Base-by-base conservation (phyloP, 2,888 invertebrate species). In the Serripes groenlandicus region DNA sequence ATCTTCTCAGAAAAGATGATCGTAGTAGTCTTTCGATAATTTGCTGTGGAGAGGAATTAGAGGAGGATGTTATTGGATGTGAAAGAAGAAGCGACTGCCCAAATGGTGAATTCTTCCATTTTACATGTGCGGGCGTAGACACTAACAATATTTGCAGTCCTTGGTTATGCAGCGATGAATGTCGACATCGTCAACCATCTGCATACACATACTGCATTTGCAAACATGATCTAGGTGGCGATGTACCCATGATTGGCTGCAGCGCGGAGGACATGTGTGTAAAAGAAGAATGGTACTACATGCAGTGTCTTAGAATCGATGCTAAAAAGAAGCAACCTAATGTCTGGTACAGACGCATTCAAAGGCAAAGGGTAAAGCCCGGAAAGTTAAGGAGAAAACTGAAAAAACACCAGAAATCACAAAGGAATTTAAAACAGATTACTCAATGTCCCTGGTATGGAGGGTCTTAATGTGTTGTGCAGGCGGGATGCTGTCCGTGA, bases 401-500 rank as follows among this genome's bases (percentile, higher is more conserved):
- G 18, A 58, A 37, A 15, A 75, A 21, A 18, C 9, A 32, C 3
- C 37, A 42, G 15, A 42, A 11, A 42, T 42, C 9, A 7, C 7
- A 42, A 42, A 42, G 42, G 81, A 80, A 28, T 49, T 58, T 11
- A 66, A 71, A 23, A 42, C 58, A 35, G 83, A 78, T 21, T 86
- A 87, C 34, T 75, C 56, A 2, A 18, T 32, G 11, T 75, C 75
- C 0, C 42, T 87, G 4, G 37, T 78, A 9, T 88, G 87, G 89
- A 74, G 5, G 86, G 87, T 11, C 49, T 88, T 1, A 89, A 89
- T 78, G n/a, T 85, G 18, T 52, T 88, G 15, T 78, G 81, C 28
- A 75, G 87, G 5, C 74, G 82, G 62, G 88, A 88, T 75, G 89
- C 88, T 7, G 86, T 88, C 4, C 64, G 86, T 69, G 85, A 88